Conservation (phyloP, 2,888 invertebrate species). For the Galerucella nymphaeae region DNA sequence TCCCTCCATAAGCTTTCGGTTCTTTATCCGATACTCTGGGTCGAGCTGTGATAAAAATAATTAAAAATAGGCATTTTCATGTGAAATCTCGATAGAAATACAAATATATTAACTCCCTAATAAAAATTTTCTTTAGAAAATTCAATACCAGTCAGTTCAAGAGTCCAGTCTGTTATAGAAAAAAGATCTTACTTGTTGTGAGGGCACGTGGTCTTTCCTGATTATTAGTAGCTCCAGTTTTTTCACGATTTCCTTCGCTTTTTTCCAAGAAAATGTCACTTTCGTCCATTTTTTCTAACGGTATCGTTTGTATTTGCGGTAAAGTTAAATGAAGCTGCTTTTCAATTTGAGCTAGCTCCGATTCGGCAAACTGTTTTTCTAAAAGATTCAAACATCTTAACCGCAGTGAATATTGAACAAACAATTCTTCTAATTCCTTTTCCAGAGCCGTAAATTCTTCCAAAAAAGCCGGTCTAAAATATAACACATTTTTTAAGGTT, state of each 20-base stretch:
- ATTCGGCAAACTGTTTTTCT: constrained; percentile 85
- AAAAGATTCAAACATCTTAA: constrained; percentile 90
- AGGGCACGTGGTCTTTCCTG: constrained; percentile 68
- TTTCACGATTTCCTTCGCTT: constrained; percentile 50
- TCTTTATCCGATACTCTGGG: constrained; percentile 45
- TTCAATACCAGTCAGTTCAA: no score
- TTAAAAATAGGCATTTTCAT: background rate
- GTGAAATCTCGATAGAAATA: no score
- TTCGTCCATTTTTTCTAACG: constrained; percentile 56
- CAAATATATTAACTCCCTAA: no score
- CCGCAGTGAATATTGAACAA: constrained; percentile 88
- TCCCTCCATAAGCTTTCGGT: constrained; percentile 55
- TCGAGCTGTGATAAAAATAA: constrained; percentile 48
- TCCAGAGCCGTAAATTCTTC: constrained; percentile 94
- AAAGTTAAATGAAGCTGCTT: constrained; percentile 74
- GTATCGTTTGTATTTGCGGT: constrained; percentile 69
- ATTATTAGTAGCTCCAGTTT: constrained; percentile 55
- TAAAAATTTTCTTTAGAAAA: no score
- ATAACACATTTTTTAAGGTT: no score
- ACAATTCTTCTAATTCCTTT: constrained; percentile 82
- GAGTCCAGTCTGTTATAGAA: background rate
- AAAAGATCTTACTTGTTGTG: constrained; percentile 66
- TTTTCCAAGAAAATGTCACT: constrained; percentile 53
- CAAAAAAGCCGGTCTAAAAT: constrained; percentile 88
- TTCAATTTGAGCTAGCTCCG: constrained; percentile 82